Conservation (phyloP, 2,113 vertebrate species). For the Macrotis lagotis region DNA sequence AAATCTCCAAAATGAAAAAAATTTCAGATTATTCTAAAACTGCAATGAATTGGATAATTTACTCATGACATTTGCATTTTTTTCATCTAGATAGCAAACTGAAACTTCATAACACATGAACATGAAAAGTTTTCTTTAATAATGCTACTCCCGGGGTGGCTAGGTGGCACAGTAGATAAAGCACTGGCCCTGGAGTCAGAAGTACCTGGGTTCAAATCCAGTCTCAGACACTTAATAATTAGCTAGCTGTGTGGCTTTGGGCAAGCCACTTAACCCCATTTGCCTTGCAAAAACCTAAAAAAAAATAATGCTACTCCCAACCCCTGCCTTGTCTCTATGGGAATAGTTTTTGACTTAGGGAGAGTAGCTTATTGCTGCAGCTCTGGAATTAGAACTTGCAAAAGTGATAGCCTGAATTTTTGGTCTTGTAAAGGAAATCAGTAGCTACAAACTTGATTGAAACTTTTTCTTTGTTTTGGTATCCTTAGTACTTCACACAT, state of each 20-base stretch:
- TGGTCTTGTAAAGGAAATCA: constrained; percentile 14
- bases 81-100: constrained; percentile 49
- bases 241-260: no score
- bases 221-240: no score
- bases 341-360: constrained; percentile 12
- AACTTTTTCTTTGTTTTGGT: not conserved
- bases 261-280: no score
- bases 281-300: no score
- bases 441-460: not conserved
- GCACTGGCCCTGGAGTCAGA: no score
- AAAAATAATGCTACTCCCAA: constrained; percentile 7
- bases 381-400: constrained; percentile 13
- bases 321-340: not conserved
- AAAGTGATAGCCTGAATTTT: not conserved
- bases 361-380: constrained; percentile 18
- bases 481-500: not conserved
- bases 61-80: constrained; percentile 7
- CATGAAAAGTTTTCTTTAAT: constrained; percentile 26
- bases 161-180: no score
- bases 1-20: not conserved
- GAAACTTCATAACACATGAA: constrained; percentile 13
- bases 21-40: constrained; percentile 25
- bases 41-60: constrained; percentile 44
- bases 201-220: no score
- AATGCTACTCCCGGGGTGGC: constrained; percentile 23